A percentile compares a stretch with the other conserved stretches of the same genome.
Evolutionary conservation across 2,888 invertebrate species (phyloP).

Genomic region (Eilema caniola): DNA sequence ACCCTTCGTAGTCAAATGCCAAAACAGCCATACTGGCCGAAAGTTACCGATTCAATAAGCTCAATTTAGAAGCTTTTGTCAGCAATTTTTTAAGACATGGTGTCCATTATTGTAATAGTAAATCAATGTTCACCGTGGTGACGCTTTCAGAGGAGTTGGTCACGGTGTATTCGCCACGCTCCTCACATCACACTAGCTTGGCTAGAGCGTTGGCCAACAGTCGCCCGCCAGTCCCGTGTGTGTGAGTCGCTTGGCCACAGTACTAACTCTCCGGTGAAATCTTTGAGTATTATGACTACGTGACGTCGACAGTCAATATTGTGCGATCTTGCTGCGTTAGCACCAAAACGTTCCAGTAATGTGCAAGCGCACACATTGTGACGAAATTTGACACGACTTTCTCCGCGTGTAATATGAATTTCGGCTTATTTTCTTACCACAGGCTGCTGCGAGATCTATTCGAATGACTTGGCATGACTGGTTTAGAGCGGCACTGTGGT

Average conservation of each 20-base stretch:
- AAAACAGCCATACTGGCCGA: not conserved
- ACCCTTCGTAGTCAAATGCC: too few species aligned
- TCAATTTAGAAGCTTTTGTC: not conserved
- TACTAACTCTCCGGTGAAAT: constrained; percentile 8
- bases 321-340: not conserved
- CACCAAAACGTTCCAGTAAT: not conserved
- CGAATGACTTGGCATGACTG: not conserved
- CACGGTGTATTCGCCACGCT: not conserved
- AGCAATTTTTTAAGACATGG: not conserved
- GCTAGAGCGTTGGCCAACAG: constrained; percentile 2
- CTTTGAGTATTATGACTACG: not conserved
- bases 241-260: not conserved
- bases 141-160: not conserved
- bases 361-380: constrained; percentile 5
- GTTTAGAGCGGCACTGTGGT: not conserved
- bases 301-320: constrained; percentile 12
- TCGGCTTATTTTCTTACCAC: not conserved
- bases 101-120: not conserved
- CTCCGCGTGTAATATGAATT: not conserved
- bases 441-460: not conserved
- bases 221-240: not conserved
- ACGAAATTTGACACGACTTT: constrained; percentile 11
- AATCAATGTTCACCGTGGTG: constrained; percentile 3
- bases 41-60: not conserved
- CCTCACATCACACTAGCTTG: not conserved